Evolutionary conservation across 2,888 invertebrate genomes (phyloP), one percentile per base, ranked within the genome.

Genomic region (Lasioglossum vierecki): DNA sequence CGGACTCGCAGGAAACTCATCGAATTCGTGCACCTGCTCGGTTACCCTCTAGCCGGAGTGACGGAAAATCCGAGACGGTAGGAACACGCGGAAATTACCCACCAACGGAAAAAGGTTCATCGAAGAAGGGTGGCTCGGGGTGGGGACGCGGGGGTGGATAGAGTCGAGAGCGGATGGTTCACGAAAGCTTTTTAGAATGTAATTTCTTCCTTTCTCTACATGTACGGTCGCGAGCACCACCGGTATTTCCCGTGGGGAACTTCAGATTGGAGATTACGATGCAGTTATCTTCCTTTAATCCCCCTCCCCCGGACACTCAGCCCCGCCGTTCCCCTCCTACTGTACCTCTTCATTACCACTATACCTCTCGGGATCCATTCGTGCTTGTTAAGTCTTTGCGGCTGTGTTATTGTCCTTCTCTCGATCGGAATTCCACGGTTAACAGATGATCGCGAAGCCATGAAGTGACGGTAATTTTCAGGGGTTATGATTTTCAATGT

Each of bases 231-330:
- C 63, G 76, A 63, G 41, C 41, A 60, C 74, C 83, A 83, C 80
- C 49, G 79, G 86, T 88, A 91, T 92, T 92, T 92, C 91, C 91
- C 90, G 53, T 76, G 90, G 91, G 90, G 84, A 85, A 80, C 88
- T 79, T 83, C 84, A 84, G 90, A 91, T 92, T 89, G 89, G 87
- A 91, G 90, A 92, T 92, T 91, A 92, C 89, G 90, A 91, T 91
- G 89, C 89, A 89, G 90, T 92, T 93, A 91, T 92, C 91, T 86
- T 89, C 83, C 86, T 91, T 91, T 91, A 92, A 91, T 91, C 87
- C 89, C 87, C 89, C 77, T 44, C 4, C 68, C 44, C 26, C 15
- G 30, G 18, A 66, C 26, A 26, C 71, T 79, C 71, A 70, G 41
- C 66, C 53, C 76, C 4, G 57, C 57, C 22, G 22, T 26, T 49